Evolutionary conservation across 2,888 invertebrate genomes (phyloP), one percentile per base, ranked within the genome.

Genomic region (Caenorhabditis sinica): DNA sequence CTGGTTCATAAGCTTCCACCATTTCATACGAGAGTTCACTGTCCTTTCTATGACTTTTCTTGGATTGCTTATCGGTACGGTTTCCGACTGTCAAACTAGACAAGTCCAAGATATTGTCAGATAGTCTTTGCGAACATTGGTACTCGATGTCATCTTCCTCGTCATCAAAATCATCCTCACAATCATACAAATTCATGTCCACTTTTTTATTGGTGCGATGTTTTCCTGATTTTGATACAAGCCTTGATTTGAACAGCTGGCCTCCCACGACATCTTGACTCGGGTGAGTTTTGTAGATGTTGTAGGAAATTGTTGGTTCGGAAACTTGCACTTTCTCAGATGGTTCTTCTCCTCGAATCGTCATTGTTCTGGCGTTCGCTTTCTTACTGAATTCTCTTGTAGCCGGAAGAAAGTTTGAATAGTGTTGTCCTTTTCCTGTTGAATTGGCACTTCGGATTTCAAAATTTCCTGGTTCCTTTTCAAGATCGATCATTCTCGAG

Each of bases 201-300:
- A 65, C 40, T 53, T 71, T 71, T 40, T 71, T 63, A 20, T 43
- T 71, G 5, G 33, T 30, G 9, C 79, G 43, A 56, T 71, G 53
- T n/a, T 43, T 40, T 28, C 25, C 69, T n/a, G 69, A 69, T 30
- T 79, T 79, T 3, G 71, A 71, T 1, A 65, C 56, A 17, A 58
- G 13, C 25, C 56, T 49, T 13, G 43, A 36, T 30, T 63, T 71
- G 65, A 79, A 71, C 53, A 79, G 25, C 40, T 79, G 71, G 2
- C 33, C 36, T 43, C 79, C 79, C 28, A 71, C 79, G 2, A 53
- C 63, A n/a, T 71, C 63, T 17, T 33, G 25, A 45, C 71, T 79
- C 17, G 36, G 71, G 33, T 79, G 79, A 4, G 79, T 45, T 33
- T 65, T 79, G 40, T 79, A 79, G 25, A 79, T 79, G 28, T 79